A percentile compares a stretch with the other conserved stretches of the same genome.
Conservation (phyloP, 2,888 invertebrate genomes). For the Sericinus montela region DNA sequence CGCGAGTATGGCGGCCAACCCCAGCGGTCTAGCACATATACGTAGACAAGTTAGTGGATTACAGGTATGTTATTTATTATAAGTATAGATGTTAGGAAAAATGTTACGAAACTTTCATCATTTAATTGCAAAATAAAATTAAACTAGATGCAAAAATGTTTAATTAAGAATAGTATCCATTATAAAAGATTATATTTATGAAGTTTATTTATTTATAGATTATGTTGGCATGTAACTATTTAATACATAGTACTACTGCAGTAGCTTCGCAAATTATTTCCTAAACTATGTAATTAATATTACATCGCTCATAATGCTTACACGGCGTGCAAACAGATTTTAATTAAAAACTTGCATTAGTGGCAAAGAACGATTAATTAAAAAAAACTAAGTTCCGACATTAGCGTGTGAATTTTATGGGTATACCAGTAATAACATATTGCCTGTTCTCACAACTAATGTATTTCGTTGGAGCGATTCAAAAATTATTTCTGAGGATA, state of each 20-base stretch:
- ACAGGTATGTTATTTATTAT: slow-evolving; percentile 54
- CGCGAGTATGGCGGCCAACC: slow-evolving; percentile 92
- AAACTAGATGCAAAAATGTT: too few relatives aligned
- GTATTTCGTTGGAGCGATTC: slow-evolving; percentile 22
- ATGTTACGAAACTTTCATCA: too few relatives aligned
- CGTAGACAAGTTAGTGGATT: slow-evolving; percentile 89
- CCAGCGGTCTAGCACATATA: slow-evolving; percentile 91
- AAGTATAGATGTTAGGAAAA: background rate
- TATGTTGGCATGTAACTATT: slow-evolving; percentile 15
- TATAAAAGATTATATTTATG: too few relatives aligned
- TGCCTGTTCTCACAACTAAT: slow-evolving; percentile 31
- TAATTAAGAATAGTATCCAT: too few relatives aligned
- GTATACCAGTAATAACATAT: slow-evolving; percentile 20
- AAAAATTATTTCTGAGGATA: slow-evolving; percentile 22
- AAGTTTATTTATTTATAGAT: slow-evolving; percentile 6
- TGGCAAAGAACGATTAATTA: slow-evolving; percentile 7
- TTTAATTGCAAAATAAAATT: too few relatives aligned
- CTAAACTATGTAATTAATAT: slow-evolving; percentile 19
- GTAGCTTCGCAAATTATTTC: slow-evolving; percentile 13
- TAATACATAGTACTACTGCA: slow-evolving; percentile 8
- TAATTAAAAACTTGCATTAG: slow-evolving; percentile 12
- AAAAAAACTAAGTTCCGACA: background rate
- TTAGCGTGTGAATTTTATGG: background rate
- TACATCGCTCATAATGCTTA: slow-evolving; percentile 1
- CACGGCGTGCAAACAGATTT: slow-evolving; percentile 9